Percentiles rank a stretch among this genome's conserved stretches.
Evolutionary conservation across 2,113 vertebrate species (phyloP).

Genomic region (Clarias gariepinus): DNA sequence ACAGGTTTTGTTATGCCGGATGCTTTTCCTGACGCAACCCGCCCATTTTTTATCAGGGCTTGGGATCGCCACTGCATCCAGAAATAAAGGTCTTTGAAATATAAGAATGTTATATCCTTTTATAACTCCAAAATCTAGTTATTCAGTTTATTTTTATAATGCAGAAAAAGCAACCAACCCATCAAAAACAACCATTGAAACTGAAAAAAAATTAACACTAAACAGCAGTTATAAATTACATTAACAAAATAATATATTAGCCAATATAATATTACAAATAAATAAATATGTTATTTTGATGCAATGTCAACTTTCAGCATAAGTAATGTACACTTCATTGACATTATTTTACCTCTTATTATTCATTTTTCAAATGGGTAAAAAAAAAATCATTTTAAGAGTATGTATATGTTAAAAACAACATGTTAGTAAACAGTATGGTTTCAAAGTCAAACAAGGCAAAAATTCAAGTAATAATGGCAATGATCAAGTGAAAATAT

Average conservation of each 20-base stretch:
- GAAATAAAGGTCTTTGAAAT: not conserved
- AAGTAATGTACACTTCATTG: too few species aligned
- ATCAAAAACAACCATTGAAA: not conserved
- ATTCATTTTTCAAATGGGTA: not conserved
- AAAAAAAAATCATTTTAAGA: not conserved
- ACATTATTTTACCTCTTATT: not conserved
- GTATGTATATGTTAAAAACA: not conserved
- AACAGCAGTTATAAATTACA: not conserved
- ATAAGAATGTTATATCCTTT: not conserved
- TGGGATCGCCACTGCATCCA: too few species aligned
- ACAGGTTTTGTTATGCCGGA: too few species aligned
- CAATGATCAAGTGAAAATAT: not conserved
- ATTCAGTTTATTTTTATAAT: not conserved
- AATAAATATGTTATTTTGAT: not conserved
- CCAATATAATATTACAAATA: not conserved
- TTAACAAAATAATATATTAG: not conserved
- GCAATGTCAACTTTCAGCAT: not conserved
- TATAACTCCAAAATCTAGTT: not conserved
- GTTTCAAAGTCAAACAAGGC: not conserved
- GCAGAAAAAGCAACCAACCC: not conserved
- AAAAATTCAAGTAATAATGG: constrained; percentile 21
- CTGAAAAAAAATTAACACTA: not conserved
- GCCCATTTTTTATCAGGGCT: too few species aligned
- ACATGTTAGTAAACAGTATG: not conserved
- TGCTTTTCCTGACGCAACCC: too few species aligned